Conservation (phyloP, 1,140 invertebrate species). For the Phthorimaea operculella region DNA sequence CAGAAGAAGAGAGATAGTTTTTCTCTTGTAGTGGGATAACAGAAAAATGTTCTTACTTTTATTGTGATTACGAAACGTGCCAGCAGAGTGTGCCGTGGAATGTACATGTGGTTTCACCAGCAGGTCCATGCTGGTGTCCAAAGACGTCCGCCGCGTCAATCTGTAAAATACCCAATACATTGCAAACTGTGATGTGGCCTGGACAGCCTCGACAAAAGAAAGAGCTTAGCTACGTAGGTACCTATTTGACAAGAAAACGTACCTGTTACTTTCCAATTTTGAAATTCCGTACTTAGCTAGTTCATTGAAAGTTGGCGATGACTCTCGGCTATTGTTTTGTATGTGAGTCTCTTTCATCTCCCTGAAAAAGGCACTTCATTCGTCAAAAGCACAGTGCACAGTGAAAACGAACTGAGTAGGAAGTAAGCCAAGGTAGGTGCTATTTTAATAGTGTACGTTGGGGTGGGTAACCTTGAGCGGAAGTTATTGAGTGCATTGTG, state of each 20-base stretch:
- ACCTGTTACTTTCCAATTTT: constrained; percentile 35
- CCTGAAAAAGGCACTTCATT: constrained; percentile 17
- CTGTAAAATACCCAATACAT: constrained; percentile 14
- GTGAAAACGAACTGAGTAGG: constrained; percentile 5
- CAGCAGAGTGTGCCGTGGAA: constrained; percentile 45
- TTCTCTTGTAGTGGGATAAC: too few relatives aligned
- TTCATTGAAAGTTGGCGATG: constrained; percentile 22
- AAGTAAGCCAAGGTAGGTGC: not conserved
- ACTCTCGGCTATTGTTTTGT: constrained; percentile 28
- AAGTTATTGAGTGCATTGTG: constrained; percentile 17
- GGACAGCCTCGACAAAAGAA: not conserved
- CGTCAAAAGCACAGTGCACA: constrained; percentile 15
- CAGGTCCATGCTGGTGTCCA: constrained; percentile 45
- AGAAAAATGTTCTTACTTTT: constrained; percentile 30
- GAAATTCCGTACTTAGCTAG: constrained; percentile 22
- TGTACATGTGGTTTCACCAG: constrained; percentile 37
- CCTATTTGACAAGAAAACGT: too few relatives aligned
- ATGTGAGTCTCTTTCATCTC: constrained; percentile 59
- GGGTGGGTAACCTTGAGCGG: constrained; percentile 21
- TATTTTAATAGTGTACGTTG: not conserved
- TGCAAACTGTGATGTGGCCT: not conserved
- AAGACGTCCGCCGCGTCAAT: constrained; percentile 40
- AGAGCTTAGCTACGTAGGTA: not conserved
- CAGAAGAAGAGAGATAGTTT: too few relatives aligned
- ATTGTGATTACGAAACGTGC: constrained; percentile 36